Base-by-base conservation (phyloP, 2,888 invertebrate species). In the Saturnia pavonia region DNA sequence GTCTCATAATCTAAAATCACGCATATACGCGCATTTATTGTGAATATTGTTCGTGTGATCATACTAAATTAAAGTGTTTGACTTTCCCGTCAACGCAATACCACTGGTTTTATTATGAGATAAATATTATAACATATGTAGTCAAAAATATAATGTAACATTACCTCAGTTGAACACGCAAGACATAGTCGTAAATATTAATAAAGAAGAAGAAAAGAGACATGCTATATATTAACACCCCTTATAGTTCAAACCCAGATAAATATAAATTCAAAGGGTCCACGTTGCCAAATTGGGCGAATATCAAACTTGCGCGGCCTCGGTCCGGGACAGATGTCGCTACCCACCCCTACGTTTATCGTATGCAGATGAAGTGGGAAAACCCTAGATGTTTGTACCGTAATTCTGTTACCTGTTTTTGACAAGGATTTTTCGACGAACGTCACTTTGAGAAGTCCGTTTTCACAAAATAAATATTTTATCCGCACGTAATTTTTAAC, bases 251-350 rank as follows among this genome's bases (percentile, higher is more conserved):
- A 66, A 40, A 48, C 70, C 72, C 73, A 70, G 63, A 74, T 78
- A 78, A 75, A 87, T 84, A 89, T 89, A 90, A 88, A 91, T 91
- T 88, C 88, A 89, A 89, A 91, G 87, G 88, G 87, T 84, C 84
- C 82, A 79, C 77, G 77, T 69, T 72, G 83, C 85, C 88, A 89
- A 91, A 91, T 91, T 88, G 91, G 83, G 88, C 86, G 86, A 90
- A 86, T 88, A 87, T 87, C 84, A 85, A 91, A 92, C 87, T 91
- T 90, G 90, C 92, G 91, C 88, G 91, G 88, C 90, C 89, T 81
- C 80, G 77, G n/a, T 40, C 65, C 40, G 65, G 78, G 87, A 86
- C 92, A 93, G 93, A 92, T 92, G 93, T 89, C 91, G 86, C 85
- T 82, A 82, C 78, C 75, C 72, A 76, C 80, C 57, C 77, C 83